Evolutionary conservation across 1,140 invertebrate species (phyloP), one percentile per base, ranked within the genome.

Genomic region (Cheumatopsyche charites): DNA sequence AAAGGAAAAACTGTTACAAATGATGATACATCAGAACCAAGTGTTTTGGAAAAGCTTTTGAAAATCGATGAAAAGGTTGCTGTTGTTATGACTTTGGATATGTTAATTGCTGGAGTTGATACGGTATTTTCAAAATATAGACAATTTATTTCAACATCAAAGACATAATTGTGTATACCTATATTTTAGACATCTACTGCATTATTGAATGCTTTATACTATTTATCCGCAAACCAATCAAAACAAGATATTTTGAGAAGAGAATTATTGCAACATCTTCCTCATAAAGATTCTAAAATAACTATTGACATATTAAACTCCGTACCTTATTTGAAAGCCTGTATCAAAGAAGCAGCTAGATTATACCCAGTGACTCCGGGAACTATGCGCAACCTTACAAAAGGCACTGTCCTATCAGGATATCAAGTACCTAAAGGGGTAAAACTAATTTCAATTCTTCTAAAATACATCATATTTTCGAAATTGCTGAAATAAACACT

Each of bases 31-130:
- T 36, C 29, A 36, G 78, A 84, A 21, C 77, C 78, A 45, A 86
- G 84, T 76, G 80, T 90, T 62, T 77, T 90, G 19, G 85, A 88
- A 72, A 87, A 85, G 75, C 74, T 85, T 52, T 78, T 85, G 7
- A 83, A 77, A 75, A 85, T 85, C 15, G 83, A 86, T 75, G 82
- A 84, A 75, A 81, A 82, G 78, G 81, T 83, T 26, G 88, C 88
- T 0, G 76, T 84, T 15, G 83, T 87, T 1, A 90, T 93, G 87
- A 88, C 89, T 1, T 83, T 87, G 70, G 92, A 94, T 78, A 89
- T 91, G 86, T 71, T 94, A 23, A 84, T 90, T 67, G 91, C 90
- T 17, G 92, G 91, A 55, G 86, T 92, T 36, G 92, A 93, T 81
- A 93, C 91, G 74, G 90, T 91, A 82, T 61, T 19, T 15, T 23